Conservation (phyloP, 2,113 vertebrate genomes). For the Corydoras sp. region DNA sequence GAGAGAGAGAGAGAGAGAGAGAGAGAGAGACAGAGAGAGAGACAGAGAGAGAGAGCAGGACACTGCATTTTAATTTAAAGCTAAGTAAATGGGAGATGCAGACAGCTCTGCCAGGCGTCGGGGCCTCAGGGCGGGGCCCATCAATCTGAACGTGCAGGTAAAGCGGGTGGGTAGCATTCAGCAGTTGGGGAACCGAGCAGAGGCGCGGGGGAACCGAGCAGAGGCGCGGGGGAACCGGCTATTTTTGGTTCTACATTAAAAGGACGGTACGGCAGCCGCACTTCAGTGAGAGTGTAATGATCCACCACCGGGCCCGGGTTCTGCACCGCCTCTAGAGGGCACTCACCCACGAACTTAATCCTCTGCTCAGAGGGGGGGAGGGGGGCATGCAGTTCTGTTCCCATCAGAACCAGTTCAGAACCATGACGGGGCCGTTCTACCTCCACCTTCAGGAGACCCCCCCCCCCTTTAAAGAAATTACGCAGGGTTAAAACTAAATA, state of each 20-base stretch:
- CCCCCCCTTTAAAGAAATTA: too few relatives aligned
- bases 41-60: constrained; percentile 22
- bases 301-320: constrained; percentile 6
- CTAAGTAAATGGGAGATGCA: too few relatives aligned
- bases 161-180: too few relatives aligned
- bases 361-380: background rate
- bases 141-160: too few relatives aligned
- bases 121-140: too few relatives aligned
- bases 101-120: too few relatives aligned
- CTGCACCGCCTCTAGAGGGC: constrained; percentile 38
- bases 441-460: too few relatives aligned
- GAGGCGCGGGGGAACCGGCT: background rate
- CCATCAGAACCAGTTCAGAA: too few relatives aligned
- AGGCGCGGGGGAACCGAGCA: too few relatives aligned
- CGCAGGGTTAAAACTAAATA: too few relatives aligned
- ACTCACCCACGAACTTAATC: constrained; percentile 3
- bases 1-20: background rate
- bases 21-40: background rate
- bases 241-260: constrained; percentile 9
- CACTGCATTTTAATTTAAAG: background rate
- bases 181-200: background rate
- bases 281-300: background rate
- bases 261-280: background rate
- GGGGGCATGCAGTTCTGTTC: too few relatives aligned
- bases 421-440: too few relatives aligned